Conservation (phyloP, 2,797 vertebrate species). For the Labroides dimidiatus region DNA sequence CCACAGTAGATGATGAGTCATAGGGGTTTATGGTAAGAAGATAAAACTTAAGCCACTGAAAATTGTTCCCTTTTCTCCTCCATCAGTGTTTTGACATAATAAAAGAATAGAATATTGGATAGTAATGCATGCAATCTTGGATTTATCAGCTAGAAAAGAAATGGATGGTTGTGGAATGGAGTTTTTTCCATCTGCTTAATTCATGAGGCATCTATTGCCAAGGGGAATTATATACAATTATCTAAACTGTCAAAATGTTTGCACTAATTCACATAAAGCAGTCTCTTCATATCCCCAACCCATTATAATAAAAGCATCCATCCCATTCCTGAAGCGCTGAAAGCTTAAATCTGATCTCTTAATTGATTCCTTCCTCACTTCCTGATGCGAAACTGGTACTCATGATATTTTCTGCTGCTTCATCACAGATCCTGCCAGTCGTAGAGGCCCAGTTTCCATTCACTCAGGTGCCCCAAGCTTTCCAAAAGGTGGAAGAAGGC, state of each 20-base stretch:
- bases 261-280: slow-evolving; percentile 2
- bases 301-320: slow-evolving; percentile 23
- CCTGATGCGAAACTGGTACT: neutral
- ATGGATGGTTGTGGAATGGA: neutral
- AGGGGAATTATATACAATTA: neutral
- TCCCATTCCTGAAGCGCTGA: neutral
- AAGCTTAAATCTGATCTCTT: slow-evolving; percentile 5
- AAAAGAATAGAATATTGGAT: neutral
- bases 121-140: neutral
- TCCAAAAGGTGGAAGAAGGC: slow-evolving; percentile 93
- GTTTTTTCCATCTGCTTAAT: neutral
- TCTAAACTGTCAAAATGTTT: slow-evolving; percentile 5
- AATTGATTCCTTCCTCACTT: slow-evolving; percentile 1
- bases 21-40: too few species aligned
- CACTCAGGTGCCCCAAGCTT: slow-evolving; percentile 92
- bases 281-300: slow-evolving; percentile 8
- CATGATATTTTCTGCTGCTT: slow-evolving; percentile 21
- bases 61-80: too few species aligned
- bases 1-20: too few species aligned
- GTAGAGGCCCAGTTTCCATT: slow-evolving; percentile 93
- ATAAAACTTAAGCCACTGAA: too few species aligned
- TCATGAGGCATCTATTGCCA: neutral
- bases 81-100: neutral
- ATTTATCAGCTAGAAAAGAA: neutral
- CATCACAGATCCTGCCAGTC: slow-evolving; percentile 90